Evolutionary conservation across 2,888 invertebrate genomes (phyloP).

Genomic region (Drosophila meridiana): DNA sequence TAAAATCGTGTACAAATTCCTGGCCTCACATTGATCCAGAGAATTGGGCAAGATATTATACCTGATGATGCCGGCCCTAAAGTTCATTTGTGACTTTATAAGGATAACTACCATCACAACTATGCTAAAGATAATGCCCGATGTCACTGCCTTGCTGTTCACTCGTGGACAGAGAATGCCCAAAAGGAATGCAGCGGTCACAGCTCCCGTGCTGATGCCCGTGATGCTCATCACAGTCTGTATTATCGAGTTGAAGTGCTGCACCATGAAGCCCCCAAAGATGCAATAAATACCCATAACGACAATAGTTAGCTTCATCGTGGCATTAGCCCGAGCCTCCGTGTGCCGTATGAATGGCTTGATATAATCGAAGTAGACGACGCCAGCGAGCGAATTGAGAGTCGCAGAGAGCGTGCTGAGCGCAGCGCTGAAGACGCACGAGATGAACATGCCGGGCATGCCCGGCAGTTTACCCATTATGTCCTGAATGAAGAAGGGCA

Average conservation of each 20-base stretch:
- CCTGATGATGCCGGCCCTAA: conserved; percentile 69
- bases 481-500: conserved; percentile 87
- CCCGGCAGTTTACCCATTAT: conserved; percentile 86
- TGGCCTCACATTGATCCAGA: conserved; percentile 74
- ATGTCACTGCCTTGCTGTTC: conserved; percentile 84
- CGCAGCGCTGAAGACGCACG: conserved; percentile 88
- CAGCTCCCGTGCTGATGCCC: conserved; percentile 87
- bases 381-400: conserved; percentile 86
- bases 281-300: conserved; percentile 87
- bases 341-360: conserved; percentile 83
- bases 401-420: conserved; percentile 87
- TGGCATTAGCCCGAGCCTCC: conserved; percentile 85
- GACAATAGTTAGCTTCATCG: conserved; percentile 85
- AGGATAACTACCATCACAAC: conserved; percentile 75
- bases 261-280: conserved; percentile 85
- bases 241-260: conserved; percentile 86
- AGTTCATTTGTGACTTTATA: conserved; percentile 70
- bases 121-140: conserved; percentile 76
- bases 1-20: conserved; percentile 51
- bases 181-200: conserved; percentile 88
- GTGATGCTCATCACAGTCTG: conserved; percentile 85
- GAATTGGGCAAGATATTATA: conserved; percentile 76
- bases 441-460: conserved; percentile 87
- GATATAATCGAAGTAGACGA: conserved; percentile 87
- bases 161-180: conserved; percentile 90